Conservation (phyloP, 2,888 invertebrate genomes). For the Chloroclystis v-ata region DNA sequence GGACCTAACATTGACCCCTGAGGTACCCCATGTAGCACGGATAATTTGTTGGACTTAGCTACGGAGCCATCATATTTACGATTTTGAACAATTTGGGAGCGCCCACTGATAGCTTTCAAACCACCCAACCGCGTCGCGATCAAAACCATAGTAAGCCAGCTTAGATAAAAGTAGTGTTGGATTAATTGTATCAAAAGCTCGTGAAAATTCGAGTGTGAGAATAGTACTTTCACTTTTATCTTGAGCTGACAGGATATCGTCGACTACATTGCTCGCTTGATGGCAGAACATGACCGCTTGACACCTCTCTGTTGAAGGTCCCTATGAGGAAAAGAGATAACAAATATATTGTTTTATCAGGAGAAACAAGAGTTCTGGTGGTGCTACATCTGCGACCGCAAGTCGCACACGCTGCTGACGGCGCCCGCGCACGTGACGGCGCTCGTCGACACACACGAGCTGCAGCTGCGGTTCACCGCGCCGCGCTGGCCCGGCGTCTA, state of each 20-base stretch:
- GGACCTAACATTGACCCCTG: too few relatives aligned
- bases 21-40: too few relatives aligned
- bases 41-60: too few relatives aligned
- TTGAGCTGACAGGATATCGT: too few relatives aligned
- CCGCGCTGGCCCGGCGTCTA: constrained; percentile 95
- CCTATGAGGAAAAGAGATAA: too few relatives aligned
- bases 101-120: background rate
- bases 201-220: too few relatives aligned
- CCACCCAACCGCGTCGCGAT: background rate
- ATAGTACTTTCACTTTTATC: too few relatives aligned
- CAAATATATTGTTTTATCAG: constrained; percentile 38
- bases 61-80: background rate
- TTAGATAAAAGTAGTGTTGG: too few relatives aligned
- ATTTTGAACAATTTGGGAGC: background rate
- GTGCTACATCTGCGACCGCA: constrained; percentile 98
- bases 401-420: constrained; percentile 92
- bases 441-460: constrained; percentile 91
- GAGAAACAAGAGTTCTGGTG: constrained; percentile 99
- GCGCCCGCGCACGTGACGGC: constrained; percentile 96
- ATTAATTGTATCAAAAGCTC: too few relatives aligned
- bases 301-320: too few relatives aligned
- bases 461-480: constrained; percentile 97
- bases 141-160: too few relatives aligned
- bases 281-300: too few relatives aligned
- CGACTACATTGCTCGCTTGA: constrained; percentile 20